Conservation (phyloP, 1,140 invertebrate species). For the Brachionus paranguensis region DNA sequence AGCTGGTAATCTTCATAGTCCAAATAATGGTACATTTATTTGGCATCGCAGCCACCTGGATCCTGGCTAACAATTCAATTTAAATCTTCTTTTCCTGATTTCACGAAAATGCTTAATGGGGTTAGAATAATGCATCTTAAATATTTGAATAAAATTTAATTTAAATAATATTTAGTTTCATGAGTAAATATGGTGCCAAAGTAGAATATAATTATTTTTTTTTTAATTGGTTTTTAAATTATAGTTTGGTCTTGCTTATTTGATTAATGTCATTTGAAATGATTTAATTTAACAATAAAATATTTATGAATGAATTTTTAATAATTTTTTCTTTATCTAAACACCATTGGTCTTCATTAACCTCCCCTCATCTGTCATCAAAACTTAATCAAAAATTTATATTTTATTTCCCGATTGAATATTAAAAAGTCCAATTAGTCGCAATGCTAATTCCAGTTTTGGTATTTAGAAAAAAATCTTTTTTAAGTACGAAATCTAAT, state of each 20-base stretch:
- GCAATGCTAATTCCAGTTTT: background rate
- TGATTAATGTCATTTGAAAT: background rate
- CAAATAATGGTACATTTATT: constrained; percentile 32
- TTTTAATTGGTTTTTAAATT: background rate
- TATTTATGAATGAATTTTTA: background rate
- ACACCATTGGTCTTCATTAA: background rate
- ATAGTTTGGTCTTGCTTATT: background rate
- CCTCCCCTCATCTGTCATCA: background rate
- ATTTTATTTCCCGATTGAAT: background rate
- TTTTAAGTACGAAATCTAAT: background rate
- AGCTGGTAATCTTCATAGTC: constrained; percentile 10
- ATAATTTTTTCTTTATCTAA: background rate
- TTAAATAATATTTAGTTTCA: background rate
- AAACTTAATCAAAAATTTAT: background rate
- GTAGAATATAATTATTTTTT: background rate
- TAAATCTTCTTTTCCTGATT: background rate
- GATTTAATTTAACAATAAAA: background rate
- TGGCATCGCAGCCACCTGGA: constrained; percentile 11
- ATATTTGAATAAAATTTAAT: background rate
- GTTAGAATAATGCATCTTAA: background rate
- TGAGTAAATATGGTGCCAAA: background rate
- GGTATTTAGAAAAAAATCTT: background rate
- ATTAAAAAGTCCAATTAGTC: background rate
- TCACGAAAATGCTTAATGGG: background rate
- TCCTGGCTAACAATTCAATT: constrained; percentile 14